Base-by-base conservation (phyloP, 2,113 vertebrate genomes). In the Tetrax tetrax region DNA sequence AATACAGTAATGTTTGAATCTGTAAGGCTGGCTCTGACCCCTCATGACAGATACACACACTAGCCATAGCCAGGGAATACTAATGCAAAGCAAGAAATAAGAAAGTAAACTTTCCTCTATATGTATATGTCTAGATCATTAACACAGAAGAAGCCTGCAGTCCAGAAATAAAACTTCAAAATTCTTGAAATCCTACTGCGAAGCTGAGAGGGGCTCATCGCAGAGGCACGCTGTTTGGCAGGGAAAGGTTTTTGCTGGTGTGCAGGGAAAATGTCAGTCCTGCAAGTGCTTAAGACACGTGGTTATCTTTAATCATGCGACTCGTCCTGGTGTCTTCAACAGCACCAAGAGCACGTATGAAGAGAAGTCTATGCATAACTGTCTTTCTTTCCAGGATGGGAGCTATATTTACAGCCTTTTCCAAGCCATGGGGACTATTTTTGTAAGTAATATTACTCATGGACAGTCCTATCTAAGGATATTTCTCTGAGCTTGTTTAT, bases 381-480 rank as follows among this genome's bases (percentile, higher is more conserved):
- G 43, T 72, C 68, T 96, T 92, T 72, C 68, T 96, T 92, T 93
- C 38, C 69, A 89, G 68, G 22, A 60, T 89, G 69, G 41, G 33
- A 95, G 43, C 48, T 95, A 24, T 89, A 93, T 95, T 95, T 90
- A 86, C 88, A 68, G 81, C 48, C 38, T 69, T 89, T 93, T 94
- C 84, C 75, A 95, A 95, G 77, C 60, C 53, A 87, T 14, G 31
- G 38, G 76, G 35, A 78, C 60, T 94, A 92, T 93, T 90, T 92
- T 68, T 89, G 16, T 65, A 31, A 92, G 72, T 81, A 50, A 72
- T 86, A 63, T 11, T 77, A 77, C 28, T 89, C 77, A 57, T 13
- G 57, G 57, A 35, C 48, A 57, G 66, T 80, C 54, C 90, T 86
- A 20, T 90, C 83, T 89, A 48, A 81, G 61, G 65, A 20, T 83